These are phyloP conservation scores for Drosophila kohkoa DNA, from an alignment of 1,140 invertebrate species.

Conservation along the genomic window DNA sequence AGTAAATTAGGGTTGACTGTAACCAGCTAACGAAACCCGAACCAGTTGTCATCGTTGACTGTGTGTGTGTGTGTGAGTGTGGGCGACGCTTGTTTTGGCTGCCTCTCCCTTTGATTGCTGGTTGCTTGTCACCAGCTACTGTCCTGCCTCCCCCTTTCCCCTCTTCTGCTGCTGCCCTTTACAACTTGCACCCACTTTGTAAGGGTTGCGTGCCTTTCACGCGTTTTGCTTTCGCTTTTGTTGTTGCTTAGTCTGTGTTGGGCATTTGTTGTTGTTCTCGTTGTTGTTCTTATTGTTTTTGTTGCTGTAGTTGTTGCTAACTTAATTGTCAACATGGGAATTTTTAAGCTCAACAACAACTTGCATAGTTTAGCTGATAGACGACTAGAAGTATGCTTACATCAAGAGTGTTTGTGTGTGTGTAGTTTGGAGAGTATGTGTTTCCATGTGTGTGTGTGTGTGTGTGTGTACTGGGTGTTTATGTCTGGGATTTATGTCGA, in stretches of 20 bases:
- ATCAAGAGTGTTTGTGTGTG: neutral
- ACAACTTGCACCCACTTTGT: constrained; percentile 30
- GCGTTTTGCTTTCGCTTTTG: constrained; percentile 55
- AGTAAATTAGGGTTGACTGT: constrained; percentile 81
- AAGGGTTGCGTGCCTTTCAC: constrained; percentile 77
- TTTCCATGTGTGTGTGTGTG: constrained; percentile 25
- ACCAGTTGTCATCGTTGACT: constrained; percentile 23
- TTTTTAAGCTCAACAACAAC: constrained; percentile 71
- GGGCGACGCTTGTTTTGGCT: constrained; percentile 39
- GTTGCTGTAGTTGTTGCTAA: constrained; percentile 65
- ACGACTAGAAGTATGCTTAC: constrained; percentile 10
- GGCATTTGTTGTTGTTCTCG: constrained; percentile 37
- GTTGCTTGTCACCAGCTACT: constrained; percentile 40
- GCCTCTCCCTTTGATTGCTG: neutral
- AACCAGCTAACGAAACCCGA: constrained; percentile 65
- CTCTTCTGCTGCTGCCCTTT: neutral
- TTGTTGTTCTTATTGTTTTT: constrained; percentile 42
- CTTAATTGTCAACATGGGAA: constrained; percentile 83
- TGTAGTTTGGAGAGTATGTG: neutral
- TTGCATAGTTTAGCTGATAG: constrained; percentile 60
- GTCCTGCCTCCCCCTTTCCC: neutral
- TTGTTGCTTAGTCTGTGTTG: constrained; percentile 40
- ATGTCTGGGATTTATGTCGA: constrained; percentile 65
- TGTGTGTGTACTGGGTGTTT: constrained; percentile 36
- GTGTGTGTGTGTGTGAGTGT: neutral